Percentiles rank a stretch among this genome's conserved stretches.
Evolutionary conservation across 1,140 invertebrate genomes (phyloP).

Genomic region (Sipha flava): DNA sequence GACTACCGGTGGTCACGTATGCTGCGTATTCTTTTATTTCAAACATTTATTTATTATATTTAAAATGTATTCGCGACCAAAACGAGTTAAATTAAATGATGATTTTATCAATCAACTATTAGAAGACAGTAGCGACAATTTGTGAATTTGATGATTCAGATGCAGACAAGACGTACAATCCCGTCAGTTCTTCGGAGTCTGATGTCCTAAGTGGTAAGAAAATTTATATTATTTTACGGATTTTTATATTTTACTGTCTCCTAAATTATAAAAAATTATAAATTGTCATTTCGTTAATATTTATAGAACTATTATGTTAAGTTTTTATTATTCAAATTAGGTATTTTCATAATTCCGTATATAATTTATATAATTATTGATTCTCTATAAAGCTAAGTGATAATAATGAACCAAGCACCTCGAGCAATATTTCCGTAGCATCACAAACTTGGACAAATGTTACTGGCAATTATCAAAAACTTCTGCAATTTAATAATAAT

Average conservation of each 20-base stretch:
- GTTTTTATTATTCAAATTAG: too few relatives aligned
- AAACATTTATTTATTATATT: neutral
- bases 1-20: neutral
- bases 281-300: neutral
- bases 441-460: neutral
- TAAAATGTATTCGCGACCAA: neutral
- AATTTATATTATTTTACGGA: neutral
- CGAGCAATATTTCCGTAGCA: neutral
- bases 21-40: neutral
- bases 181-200: neutral
- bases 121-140: neutral
- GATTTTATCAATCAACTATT: neutral
- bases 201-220: neutral
- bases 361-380: too few relatives aligned
- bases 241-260: neutral
- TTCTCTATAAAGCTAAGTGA: neutral
- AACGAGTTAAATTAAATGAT: neutral
- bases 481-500: neutral
- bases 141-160: neutral
- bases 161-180: neutral
- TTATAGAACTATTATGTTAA: too few relatives aligned
- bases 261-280: neutral
- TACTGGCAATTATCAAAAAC: neutral
- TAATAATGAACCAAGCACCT: neutral
- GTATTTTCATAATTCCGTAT: too few relatives aligned